Percentiles rank a stretch among this genome's conserved stretches.
Evolutionary conservation across 2,888 invertebrate species (phyloP).

Genomic region (Rutpela maculata): DNA sequence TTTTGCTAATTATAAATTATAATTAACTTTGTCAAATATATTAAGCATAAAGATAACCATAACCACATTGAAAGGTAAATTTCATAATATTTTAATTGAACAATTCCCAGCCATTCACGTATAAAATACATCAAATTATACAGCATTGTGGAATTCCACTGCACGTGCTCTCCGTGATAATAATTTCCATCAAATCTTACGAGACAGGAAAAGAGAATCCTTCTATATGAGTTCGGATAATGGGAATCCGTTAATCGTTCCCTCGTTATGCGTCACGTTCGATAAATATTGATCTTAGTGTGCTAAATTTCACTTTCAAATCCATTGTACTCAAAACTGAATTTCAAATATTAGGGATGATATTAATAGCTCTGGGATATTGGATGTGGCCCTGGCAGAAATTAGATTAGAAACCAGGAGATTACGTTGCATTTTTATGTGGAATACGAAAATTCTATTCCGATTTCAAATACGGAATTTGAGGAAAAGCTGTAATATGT

Average conservation of each 20-base stretch:
- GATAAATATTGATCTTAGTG: slow-evolving; percentile 36
- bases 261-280: slow-evolving; percentile 30
- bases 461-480: not conserved
- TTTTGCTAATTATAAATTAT: no score
- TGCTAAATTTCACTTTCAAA: slow-evolving; percentile 34
- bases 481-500: not conserved
- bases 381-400: not conserved
- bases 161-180: not conserved
- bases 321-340: slow-evolving; percentile 17
- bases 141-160: not conserved
- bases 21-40: no score
- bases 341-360: slow-evolving; percentile 12
- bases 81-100: not conserved
- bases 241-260: slow-evolving; percentile 33
- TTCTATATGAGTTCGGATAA: not conserved
- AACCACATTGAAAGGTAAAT: no score
- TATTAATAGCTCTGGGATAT: slow-evolving; percentile 28
- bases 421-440: not conserved
- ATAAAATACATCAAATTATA: not conserved
- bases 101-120: not conserved
- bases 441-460: not conserved
- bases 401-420: slow-evolving; percentile 20
- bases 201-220: not conserved
- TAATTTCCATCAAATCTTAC: slow-evolving; percentile 1
- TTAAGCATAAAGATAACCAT: no score